phyloP scores from a whole-genome alignment of 2,888 invertebrate genomes.

The Drosophila stalkeri region DNA sequence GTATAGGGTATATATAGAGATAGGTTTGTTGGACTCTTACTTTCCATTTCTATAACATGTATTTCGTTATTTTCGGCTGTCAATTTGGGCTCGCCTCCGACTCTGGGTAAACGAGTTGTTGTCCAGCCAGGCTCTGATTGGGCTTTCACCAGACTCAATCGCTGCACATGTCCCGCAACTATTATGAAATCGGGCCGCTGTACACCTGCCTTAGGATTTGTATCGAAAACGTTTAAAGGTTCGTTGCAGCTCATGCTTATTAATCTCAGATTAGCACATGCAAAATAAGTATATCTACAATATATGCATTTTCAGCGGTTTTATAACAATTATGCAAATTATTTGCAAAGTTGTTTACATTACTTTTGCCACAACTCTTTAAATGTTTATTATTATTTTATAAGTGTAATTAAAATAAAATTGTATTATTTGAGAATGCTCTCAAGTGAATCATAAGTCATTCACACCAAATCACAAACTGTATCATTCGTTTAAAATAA shows the following conservation, averaged over 20 bases:
- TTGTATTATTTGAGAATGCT: background rate
- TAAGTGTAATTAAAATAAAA: background rate
- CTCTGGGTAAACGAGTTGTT: constrained; percentile 48
- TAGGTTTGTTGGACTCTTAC: constrained; percentile 13
- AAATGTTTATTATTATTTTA: too few relatives aligned
- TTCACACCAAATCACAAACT: background rate
- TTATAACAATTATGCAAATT: background rate
- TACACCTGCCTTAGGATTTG: constrained; percentile 26
- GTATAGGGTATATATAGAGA: background rate
- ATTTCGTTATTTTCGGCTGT: constrained; percentile 25
- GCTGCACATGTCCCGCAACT: constrained; percentile 35
- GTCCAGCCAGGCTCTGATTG: constrained; percentile 23
- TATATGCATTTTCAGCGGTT: background rate
- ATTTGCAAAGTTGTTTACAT: background rate
- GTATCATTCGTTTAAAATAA: background rate
- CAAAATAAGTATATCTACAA: background rate
- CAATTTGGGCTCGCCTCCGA: constrained; percentile 14
- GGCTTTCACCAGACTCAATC: constrained; percentile 61
- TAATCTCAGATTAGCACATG: background rate
- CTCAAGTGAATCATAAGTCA: background rate
- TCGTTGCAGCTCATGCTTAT: background rate
- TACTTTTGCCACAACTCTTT: background rate
- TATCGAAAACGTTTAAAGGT: constrained; percentile 1
- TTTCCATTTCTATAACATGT: constrained; percentile 29
- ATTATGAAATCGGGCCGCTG: constrained; percentile 55